Percentiles rank a stretch among this genome's conserved stretches.
Conservation (phyloP, 2,888 invertebrate species). For the Nebria brevicollis region DNA sequence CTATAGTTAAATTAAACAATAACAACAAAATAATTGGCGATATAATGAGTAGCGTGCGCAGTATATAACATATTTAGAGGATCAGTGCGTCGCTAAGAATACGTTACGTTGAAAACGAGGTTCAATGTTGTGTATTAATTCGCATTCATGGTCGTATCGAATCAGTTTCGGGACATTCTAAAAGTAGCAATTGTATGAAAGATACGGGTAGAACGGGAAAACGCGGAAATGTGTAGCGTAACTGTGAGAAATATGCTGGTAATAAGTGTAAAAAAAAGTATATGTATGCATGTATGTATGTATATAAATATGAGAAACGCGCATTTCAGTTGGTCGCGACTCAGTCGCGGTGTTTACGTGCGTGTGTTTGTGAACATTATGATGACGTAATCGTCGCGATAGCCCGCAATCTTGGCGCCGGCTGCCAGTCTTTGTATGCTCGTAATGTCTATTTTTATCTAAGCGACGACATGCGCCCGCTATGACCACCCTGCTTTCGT, state of each 20-base stretch:
- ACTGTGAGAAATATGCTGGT: neutral
- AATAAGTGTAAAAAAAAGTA: neutral
- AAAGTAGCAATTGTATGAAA: no score
- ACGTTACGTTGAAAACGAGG: no score
- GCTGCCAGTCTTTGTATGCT: constrained; percentile 60
- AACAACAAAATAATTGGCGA: no score
- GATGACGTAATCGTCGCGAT: constrained; percentile 66
- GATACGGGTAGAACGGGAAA: neutral
- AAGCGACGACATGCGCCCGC: constrained; percentile 44
- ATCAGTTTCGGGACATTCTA: no score
- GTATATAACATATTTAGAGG: no score
- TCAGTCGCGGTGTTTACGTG: neutral
- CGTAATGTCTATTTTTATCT: constrained; percentile 69
- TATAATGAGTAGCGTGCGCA: no score
- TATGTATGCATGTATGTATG: neutral
- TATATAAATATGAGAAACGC: constrained; percentile 2
- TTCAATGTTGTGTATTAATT: no score
- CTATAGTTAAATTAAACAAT: no score
- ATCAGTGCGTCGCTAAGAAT: no score
- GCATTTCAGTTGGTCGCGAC: neutral
- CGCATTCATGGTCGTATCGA: no score
- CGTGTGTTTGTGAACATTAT: constrained; percentile 50
- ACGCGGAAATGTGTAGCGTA: neutral
- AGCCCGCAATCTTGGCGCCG: constrained; percentile 69
- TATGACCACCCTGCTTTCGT: constrained; percentile 4